These are phyloP conservation scores for Urocolius indicus DNA, from an alignment of 2,113 vertebrate genomes.

Conservation along the genomic window DNA sequence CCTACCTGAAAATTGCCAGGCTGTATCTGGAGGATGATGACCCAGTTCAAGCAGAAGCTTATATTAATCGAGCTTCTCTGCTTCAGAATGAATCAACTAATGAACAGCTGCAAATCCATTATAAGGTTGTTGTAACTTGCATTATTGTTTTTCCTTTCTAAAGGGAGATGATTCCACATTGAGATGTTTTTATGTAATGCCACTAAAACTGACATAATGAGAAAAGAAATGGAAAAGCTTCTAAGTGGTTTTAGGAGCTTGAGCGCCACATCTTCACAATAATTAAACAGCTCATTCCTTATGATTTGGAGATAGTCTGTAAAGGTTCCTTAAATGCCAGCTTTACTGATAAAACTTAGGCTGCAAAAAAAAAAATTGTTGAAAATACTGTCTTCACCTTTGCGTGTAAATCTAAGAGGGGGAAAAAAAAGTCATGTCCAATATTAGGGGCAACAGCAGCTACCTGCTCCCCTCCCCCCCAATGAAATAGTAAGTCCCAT, in stretches of 20 bases:
- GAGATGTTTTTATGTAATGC: not conserved
- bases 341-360: not conserved
- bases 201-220: not conserved
- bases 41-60: constrained; percentile 96
- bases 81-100: constrained; percentile 99
- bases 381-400: not conserved
- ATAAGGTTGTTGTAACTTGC: constrained; percentile 83
- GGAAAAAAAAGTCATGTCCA: accelerated
- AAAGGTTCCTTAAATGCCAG: not conserved
- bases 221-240: not conserved
- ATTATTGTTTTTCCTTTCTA: not conserved
- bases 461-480: accelerated
- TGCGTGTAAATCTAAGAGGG: not conserved
- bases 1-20: constrained; percentile 97
- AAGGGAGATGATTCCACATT: not conserved
- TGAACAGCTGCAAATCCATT: constrained; percentile 97
- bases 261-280: not conserved
- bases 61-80: constrained; percentile 96
- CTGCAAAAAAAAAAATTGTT: not conserved
- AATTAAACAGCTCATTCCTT: not conserved
- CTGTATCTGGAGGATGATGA: constrained; percentile 97
- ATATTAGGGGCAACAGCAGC: not conserved
- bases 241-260: not conserved
- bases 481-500: not conserved
- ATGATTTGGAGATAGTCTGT: not conserved